Conservation (phyloP, 2,113 vertebrate genomes). For the Sciurus niger region DNA sequence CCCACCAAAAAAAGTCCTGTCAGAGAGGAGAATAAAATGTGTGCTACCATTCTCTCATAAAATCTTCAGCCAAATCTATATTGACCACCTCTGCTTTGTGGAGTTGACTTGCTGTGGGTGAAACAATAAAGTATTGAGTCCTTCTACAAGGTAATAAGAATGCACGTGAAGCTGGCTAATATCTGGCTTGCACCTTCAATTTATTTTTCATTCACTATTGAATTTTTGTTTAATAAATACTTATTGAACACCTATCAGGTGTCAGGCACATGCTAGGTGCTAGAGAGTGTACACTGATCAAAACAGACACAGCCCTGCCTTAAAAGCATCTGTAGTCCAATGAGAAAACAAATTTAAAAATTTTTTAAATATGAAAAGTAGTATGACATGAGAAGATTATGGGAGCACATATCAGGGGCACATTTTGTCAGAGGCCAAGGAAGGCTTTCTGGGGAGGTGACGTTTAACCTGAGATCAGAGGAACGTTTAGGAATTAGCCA, state of each 20-base stretch:
- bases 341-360: constrained; percentile 2
- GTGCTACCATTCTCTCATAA: neutral
- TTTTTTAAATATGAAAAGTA: neutral
- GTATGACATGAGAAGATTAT: neutral
- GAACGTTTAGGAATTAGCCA: neutral
- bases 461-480: constrained; percentile 26
- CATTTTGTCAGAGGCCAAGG: neutral
- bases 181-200: constrained; percentile 13
- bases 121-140: constrained; percentile 19
- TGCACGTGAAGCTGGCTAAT: neutral
- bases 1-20: neutral
- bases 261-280: neutral
- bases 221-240: constrained; percentile 47
- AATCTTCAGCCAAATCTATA: neutral
- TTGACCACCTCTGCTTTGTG: neutral
- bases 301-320: constrained; percentile 11
- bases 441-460: neutral
- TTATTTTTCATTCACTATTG: constrained; percentile 31
- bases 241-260: constrained; percentile 4
- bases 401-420: neutral
- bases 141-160: neutral
- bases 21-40: neutral
- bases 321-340: neutral
- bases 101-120: constrained; percentile 9
- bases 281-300: neutral